phyloP scores from a whole-genome alignment of 2,113 vertebrate genomes.

The Gallinago paraguaiae region DNA sequence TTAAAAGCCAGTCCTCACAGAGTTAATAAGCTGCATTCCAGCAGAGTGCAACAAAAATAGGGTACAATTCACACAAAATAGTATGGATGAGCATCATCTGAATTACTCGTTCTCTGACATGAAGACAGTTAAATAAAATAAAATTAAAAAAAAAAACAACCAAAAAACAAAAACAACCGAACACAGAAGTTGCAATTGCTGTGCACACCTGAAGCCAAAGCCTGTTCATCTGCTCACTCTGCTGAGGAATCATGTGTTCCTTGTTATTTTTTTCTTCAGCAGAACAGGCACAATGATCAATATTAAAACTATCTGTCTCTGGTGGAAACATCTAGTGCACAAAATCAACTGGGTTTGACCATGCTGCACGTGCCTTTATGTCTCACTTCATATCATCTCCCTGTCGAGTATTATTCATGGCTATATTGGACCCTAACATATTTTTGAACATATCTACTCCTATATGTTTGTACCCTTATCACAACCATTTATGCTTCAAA shows the following conservation, averaged over 20 bases:
- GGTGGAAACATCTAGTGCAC: background rate
- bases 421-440: background rate
- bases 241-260: background rate
- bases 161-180: too few species aligned
- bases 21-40: background rate
- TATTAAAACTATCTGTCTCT: background rate
- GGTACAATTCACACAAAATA: background rate
- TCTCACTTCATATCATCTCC: background rate
- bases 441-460: background rate
- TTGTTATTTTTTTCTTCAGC: background rate
- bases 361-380: background rate
- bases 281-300: background rate
- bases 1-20: background rate
- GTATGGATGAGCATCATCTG: background rate
- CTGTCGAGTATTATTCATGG: background rate
- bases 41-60: background rate
- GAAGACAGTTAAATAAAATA: background rate
- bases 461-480: background rate
- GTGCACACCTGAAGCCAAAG: background rate
- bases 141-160: background rate
- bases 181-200: background rate
- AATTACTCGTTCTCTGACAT: background rate
- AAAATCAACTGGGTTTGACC: background rate
- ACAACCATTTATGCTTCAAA: background rate
- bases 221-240: background rate